These are phyloP conservation scores for Vulpes vulpes DNA, from an alignment of 2,113 vertebrate genomes.

Conservation along the genomic window DNA sequence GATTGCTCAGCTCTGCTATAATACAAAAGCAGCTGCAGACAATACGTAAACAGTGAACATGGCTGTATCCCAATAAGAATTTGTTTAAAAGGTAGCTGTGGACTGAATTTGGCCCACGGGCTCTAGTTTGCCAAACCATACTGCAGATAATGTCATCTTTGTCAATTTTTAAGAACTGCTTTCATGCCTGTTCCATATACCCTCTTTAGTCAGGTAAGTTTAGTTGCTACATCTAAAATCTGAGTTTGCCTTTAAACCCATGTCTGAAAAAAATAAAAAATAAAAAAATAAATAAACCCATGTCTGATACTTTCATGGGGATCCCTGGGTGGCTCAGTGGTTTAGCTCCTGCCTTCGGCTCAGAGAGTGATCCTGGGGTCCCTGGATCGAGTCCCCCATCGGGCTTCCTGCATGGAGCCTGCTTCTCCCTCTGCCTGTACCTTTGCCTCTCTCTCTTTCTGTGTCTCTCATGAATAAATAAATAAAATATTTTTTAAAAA, in stretches of 20 bases:
- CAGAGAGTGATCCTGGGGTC: too few relatives aligned
- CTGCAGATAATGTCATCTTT: neutral
- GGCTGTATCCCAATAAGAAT: neutral
- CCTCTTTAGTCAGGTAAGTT: neutral
- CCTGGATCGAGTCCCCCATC: too few relatives aligned
- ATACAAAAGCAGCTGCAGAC: neutral
- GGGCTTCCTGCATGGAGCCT: too few relatives aligned
- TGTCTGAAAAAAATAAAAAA: too few relatives aligned
- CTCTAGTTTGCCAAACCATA: neutral
- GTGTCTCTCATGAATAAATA: too few relatives aligned
- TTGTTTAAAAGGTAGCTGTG: neutral
- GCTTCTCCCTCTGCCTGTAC: too few relatives aligned
- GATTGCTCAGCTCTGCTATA: neutral
- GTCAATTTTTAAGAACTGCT: neutral
- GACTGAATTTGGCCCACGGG: neutral
- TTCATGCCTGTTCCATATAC: neutral
- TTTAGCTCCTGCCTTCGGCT: too few relatives aligned
- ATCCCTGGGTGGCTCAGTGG: too few relatives aligned
- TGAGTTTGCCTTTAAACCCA: conserved; percentile 28
- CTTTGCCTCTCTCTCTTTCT: too few relatives aligned
- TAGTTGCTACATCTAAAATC: neutral
- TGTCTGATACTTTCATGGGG: neutral
- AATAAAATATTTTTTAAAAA: too few relatives aligned
- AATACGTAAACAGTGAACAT: neutral
- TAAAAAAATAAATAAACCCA: too few relatives aligned